These are phyloP conservation scores for Brachypterus glaber DNA, from an alignment of 2,888 invertebrate genomes.

Conservation along the genomic window DNA sequence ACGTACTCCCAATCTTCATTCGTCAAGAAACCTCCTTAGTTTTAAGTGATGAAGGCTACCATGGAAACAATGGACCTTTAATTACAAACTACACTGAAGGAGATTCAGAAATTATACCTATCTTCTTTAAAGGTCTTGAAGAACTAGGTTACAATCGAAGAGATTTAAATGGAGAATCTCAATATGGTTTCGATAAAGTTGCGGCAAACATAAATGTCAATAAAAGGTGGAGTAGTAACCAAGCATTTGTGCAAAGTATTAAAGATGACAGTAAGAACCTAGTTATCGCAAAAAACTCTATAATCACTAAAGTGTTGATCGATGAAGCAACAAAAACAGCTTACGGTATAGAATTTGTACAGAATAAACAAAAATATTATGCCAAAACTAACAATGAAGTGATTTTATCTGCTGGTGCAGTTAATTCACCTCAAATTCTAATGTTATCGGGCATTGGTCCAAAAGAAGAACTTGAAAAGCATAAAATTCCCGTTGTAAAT, in stretches of 20 bases:
- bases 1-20: conserved; percentile 73
- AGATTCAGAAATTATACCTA: conserved; percentile 46
- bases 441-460: conserved; percentile 56
- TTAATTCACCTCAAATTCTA: conserved; percentile 55
- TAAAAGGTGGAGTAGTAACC: conserved; percentile 69
- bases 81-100: conserved; percentile 68
- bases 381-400: conserved; percentile 47
- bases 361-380: conserved; percentile 39
- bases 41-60: conserved; percentile 50
- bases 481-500: conserved; percentile 47
- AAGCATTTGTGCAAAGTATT: conserved; percentile 68
- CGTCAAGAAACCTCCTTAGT: conserved; percentile 78
- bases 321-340: conserved; percentile 38
- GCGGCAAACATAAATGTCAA: conserved; percentile 72
- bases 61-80: conserved; percentile 59
- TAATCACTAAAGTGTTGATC: conserved; percentile 47
- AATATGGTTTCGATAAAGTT: conserved; percentile 29
- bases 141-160: conserved; percentile 69
- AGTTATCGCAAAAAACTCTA: conserved; percentile 49
- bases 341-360: conserved; percentile 49
- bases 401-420: conserved; percentile 50
- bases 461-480: conserved; percentile 45
- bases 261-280: conserved; percentile 48
- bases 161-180: conserved; percentile 60
- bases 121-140: conserved; percentile 64